Base-by-base conservation (phyloP, 2,888 invertebrate genomes). In the Epirrhoe tristata region DNA sequence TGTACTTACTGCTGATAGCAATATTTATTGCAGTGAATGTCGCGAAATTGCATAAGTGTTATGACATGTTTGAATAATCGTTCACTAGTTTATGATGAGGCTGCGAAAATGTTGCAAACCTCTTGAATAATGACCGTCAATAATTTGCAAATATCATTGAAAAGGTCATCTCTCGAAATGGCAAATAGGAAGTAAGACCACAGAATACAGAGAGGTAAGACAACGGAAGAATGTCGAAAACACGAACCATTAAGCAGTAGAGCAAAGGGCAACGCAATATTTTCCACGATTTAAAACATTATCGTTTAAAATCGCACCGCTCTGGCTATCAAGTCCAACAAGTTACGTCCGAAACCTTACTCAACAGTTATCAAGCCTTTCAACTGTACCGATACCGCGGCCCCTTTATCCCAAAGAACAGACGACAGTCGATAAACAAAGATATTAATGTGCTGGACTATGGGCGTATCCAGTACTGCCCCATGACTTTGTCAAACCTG, bases 381-480 rank as follows among this genome's bases (percentile, higher is more conserved):
- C 57, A 68, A 58, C 65, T 60, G 56, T 66, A 53, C 52, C 46
- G 58, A 57, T 62, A 24, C 54, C 43, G 71, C 69, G 71, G 69
- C 64, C 55, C 53, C 69, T 71, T 70, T 70, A 68, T 66, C 62
- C 69, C 63, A 61, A 71, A 71, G 59, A 60, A 36, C 69, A 59
- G 65, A 48, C 67, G 68, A 60, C 72, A 58, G 55, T 51, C 67
- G 48, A 72, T 69, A 72, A 70, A 72, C 65, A 72, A 70, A 68
- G 58, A 71, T 67, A 69, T 74, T 70, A 69, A 69, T 68, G 69
- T 57, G 63, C 65, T 65, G 55, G 39, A 43, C 31, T n/a, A 31
- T 39, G 59, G 59, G 36, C 52, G 59, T 59, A 59, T 5, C 43
- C 59, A 59, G 59, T 52, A 24, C 31, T 59, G 52, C 52, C 39